Base-by-base conservation (phyloP, 2,113 vertebrate genomes). In the Anoura caudifer region DNA sequence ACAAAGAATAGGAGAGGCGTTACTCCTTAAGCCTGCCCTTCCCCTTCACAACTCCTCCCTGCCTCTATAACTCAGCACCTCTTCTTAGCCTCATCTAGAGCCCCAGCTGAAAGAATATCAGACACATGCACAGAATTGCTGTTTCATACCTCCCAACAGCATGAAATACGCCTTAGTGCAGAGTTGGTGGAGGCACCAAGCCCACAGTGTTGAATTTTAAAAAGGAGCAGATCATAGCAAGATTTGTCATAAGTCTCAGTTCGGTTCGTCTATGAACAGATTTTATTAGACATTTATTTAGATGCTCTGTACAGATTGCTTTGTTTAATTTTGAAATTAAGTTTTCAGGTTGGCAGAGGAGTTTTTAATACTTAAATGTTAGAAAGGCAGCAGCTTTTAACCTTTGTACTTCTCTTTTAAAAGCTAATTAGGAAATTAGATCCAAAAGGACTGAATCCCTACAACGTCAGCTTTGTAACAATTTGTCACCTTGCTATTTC, bases 391-490 rank as follows among this genome's bases (percentile, higher is more conserved):
- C 95, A 97, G 94, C 80, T 96, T 98, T 97, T 94, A 96, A 96
- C 95, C 97, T 97, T 97, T 96, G 81, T 86, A 75, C 10, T 79
- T 82, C 67, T 97, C 84, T 96, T 94, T 90, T 93, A 73, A 95
- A 92, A 95, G 63, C 59, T 97, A 97, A 97, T 96, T 97, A 97
- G 86, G 80, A 97, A 97, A 97, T 95, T 94, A 96, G 94, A 96
- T 90, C 91, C 91, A 67, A 96, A 95, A 96, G 38, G 75, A 92
- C 86, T 87, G 52, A 80, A 87, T 94, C 69, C 84, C 96, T 94
- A 94, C 96, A 94, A 89, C 56, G 80, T 31, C 93, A 83, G 91
- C 88, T 93, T 95, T 96, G 70, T 95, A 87, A 93, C 89, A 70
- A 70, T 94, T 90, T 75, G 89, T 95, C 94, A 96, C 91, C 69